These are phyloP conservation scores for Baryphthengus martii DNA, from an alignment of 2,113 vertebrate genomes.

Conservation along the genomic window DNA sequence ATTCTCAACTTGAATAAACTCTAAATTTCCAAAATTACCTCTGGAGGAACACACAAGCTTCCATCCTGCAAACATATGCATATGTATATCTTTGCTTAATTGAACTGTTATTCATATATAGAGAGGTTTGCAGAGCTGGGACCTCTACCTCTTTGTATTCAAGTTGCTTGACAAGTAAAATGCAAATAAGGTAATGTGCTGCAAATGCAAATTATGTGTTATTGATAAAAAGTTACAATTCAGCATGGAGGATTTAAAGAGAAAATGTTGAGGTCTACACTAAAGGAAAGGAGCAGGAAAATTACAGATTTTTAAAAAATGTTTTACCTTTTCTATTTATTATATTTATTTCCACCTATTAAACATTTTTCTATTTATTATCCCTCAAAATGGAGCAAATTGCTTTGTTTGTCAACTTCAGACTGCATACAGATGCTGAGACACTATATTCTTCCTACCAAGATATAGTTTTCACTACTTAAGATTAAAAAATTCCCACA, in stretches of 20 bases:
- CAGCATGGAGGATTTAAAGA: neutral
- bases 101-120: slow-evolving; percentile 15
- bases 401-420: neutral
- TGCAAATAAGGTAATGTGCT: slow-evolving; percentile 14
- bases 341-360: neutral
- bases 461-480: neutral
- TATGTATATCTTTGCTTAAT: neutral
- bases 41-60: neutral
- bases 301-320: neutral
- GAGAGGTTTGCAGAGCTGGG: neutral
- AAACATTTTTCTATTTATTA: neutral
- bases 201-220: slow-evolving; percentile 1
- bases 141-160: slow-evolving; percentile 23
- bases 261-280: neutral
- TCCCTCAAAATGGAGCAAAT: neutral
- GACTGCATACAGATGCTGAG: neutral
- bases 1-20: neutral
- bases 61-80: neutral
- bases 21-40: neutral
- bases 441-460: neutral
- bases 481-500: slow-evolving; percentile 21
- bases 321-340: neutral
- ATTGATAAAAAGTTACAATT: slow-evolving; percentile 34
- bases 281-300: neutral
- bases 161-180: slow-evolving; percentile 39